Base-by-base conservation (phyloP, 2,888 invertebrate genomes). In the Chesias legatella region DNA sequence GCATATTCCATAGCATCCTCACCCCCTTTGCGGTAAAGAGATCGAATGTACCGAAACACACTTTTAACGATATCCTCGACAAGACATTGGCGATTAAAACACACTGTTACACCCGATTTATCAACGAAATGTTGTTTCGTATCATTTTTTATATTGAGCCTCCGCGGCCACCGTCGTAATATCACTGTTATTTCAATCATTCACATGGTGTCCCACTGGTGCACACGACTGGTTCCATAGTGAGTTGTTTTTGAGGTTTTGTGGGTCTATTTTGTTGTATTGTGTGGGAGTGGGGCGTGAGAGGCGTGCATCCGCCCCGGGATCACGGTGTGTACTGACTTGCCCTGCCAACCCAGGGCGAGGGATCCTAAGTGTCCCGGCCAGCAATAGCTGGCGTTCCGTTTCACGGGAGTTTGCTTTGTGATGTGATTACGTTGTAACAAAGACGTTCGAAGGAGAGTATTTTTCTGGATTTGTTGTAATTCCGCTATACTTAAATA, bases 61-160 rank as follows among this genome's bases (percentile, higher is more conserved):
- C 48, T 45, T 44, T 48, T 60, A 66, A 63, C 63, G 52, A 57
- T 58, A 58, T 59, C 56, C 61, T 66, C 59, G 65, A 77, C 60
- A 63, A 66, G 71, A 76, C 73, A 79, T 81, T 80, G 80, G 71
- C 77, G 76, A 82, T 67, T 79, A 80, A 73, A 76, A 67, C 65
- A 62, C 73, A 73, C 70, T 68, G 73, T 73, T 73, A 73, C 74
- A 73, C 67, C 62, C 66, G 75, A 82, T 82, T 83, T 84, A 79
- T 84, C 69, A 68, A 77, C 74, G 67, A 78, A 83, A 79, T 77
- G 80, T 76, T 76, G 71, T 83, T 81, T 81, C 73, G 78, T 78
- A 79, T 79, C 79, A 77, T 80, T 77, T 79, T 76, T 66, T 67
- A 73, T 67, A 64, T 58, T 68, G 61, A 57, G 64, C 67, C 63